Evolutionary conservation across 2,797 vertebrate species (phyloP).

Genomic region (Sternotherus odoratus): DNA sequence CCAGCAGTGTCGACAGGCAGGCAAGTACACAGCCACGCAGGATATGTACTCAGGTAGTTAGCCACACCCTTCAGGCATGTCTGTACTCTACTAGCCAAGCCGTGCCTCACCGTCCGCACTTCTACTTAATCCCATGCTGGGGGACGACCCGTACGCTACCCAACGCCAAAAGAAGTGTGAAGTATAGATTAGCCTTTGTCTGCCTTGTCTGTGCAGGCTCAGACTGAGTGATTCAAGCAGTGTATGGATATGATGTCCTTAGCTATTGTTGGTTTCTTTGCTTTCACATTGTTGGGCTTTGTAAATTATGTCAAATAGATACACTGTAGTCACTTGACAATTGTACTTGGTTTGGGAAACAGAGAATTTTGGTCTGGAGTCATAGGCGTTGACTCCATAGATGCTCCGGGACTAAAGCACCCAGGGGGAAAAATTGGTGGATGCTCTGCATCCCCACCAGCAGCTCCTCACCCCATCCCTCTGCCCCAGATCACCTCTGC

Average conservation of each 20-base stretch:
- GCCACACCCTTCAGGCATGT: background rate
- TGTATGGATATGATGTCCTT: background rate
- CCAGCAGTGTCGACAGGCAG: background rate
- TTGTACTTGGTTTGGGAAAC: background rate
- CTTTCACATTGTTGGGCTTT: background rate
- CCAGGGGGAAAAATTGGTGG: too few relatives aligned
- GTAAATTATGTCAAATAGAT: background rate
- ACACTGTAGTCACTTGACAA: background rate
- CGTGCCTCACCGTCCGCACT: background rate
- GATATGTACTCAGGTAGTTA: background rate
- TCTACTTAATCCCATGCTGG: background rate
- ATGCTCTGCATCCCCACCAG: too few relatives aligned
- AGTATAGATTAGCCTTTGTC: background rate
- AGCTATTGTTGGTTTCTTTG: background rate
- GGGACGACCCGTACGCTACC: background rate
- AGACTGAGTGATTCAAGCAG: background rate
- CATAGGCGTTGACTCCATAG: too few relatives aligned
- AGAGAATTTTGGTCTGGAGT: background rate
- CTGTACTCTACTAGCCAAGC: background rate
- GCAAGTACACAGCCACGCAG: background rate
- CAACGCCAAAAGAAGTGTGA: background rate
- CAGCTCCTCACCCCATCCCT: too few relatives aligned
- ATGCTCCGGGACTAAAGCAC: too few relatives aligned
- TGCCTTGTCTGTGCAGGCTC: background rate
- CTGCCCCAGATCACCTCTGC: too few relatives aligned